Percentiles rank a stretch among this genome's conserved stretches.
Evolutionary conservation across 2,113 vertebrate genomes (phyloP).

Genomic region (Nycticorax nycticorax): DNA sequence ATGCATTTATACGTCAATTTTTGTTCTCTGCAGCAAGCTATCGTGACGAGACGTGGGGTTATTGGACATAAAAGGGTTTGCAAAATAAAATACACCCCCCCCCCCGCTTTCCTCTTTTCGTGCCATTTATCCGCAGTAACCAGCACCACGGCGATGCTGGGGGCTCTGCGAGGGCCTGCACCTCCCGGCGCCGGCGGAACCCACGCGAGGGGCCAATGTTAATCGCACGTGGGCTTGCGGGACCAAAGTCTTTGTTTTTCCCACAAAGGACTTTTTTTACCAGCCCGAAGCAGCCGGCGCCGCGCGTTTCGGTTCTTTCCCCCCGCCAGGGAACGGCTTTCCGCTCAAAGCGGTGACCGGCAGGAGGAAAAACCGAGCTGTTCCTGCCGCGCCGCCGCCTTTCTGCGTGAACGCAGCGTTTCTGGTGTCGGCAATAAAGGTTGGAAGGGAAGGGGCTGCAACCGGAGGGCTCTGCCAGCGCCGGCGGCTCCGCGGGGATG

Average conservation of each 20-base stretch:
- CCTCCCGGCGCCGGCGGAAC: not conserved
- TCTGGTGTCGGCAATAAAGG: too few relatives aligned
- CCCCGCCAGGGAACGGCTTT: not conserved
- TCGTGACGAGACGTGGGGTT: not conserved
- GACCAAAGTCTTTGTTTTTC: not conserved
- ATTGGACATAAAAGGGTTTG: not conserved
- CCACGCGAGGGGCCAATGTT: rapidly evolving
- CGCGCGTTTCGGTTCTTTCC: not conserved
- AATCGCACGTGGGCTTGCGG: rapidly evolving
- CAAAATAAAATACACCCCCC: not conserved
- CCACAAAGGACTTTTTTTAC: not conserved
- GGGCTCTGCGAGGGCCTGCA: not conserved
- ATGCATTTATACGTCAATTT: not conserved
- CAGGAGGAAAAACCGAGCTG: not conserved
- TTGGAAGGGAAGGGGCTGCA: too few relatives aligned
- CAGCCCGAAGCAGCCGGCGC: not conserved
- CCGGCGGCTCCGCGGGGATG: too few relatives aligned
- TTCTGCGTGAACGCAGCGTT: too few relatives aligned
- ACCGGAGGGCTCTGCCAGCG: too few relatives aligned
- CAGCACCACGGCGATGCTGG: rapidly evolving
- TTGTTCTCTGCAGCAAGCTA: not conserved
- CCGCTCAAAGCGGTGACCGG: rapidly evolving
- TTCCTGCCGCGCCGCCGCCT: not conserved
- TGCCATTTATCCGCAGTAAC: rapidly evolving
- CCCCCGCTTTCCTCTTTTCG: not conserved